Conservation (phyloP, 35 echinoderm and acorn worm species). For the Ophiothrix spiculata region DNA sequence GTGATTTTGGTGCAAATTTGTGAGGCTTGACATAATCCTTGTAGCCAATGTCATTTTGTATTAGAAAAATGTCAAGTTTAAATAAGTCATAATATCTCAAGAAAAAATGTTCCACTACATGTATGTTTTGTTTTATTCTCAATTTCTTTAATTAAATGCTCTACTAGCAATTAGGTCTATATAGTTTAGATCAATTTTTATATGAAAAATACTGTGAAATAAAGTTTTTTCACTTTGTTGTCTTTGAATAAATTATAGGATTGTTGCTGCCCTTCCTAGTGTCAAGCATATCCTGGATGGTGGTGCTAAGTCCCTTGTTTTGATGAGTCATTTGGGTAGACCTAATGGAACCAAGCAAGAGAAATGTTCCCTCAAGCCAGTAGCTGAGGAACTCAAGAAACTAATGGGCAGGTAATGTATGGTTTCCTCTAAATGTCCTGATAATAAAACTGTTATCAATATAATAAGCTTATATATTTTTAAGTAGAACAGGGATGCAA, state of each 20-base stretch:
- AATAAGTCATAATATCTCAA: not conserved
- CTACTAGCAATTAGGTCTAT: not conserved
- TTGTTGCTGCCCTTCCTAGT: conserved; percentile 84
- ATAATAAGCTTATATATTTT: too few relatives aligned
- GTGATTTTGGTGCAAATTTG: not conserved
- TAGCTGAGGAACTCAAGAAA: conserved; percentile 84
- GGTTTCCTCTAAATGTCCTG: too few relatives aligned
- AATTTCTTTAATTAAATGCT: not conserved
- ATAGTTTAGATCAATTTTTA: not conserved
- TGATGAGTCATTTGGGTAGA: conserved; percentile 95
- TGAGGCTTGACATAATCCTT: not conserved
- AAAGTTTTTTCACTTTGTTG: not conserved
- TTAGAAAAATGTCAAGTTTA: too few relatives aligned
- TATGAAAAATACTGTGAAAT: not conserved
- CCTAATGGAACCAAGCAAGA: conserved; percentile 80
- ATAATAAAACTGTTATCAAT: too few relatives aligned
- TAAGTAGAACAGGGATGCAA: too few relatives aligned
- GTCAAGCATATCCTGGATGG: conserved; percentile 68
- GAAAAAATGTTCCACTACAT: not conserved
- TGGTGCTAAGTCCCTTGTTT: conserved; percentile 76
- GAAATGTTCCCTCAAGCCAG: conserved; percentile 80
- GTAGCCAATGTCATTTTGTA: too few relatives aligned
- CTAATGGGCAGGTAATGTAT: conserved; percentile 77
- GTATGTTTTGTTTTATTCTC: not conserved
- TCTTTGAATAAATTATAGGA: conserved; percentile 82